A percentile compares a stretch with the other conserved stretches of the same genome.
Conservation (phyloP, 2,113 vertebrate species). For the Prunella fulvescens region DNA sequence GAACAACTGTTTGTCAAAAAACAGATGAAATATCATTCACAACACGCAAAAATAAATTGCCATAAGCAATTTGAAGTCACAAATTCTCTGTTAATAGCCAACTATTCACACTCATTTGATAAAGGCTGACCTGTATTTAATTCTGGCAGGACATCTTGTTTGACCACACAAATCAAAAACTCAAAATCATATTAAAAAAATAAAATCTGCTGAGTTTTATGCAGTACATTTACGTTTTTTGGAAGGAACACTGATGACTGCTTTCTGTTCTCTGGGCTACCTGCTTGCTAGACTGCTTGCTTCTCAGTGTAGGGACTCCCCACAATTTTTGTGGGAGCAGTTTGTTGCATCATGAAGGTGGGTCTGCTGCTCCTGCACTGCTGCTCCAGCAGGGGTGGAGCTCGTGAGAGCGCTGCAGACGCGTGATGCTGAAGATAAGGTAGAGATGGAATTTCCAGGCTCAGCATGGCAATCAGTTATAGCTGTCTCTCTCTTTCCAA, state of each 20-base stretch:
- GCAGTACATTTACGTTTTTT: neutral
- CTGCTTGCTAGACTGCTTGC: neutral
- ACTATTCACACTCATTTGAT: neutral
- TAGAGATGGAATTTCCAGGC: slow-evolving; percentile 46
- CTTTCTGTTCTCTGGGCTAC: neutral
- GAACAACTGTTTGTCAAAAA: neutral
- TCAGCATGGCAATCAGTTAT: slow-evolving; percentile 19
- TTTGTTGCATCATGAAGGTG: neutral
- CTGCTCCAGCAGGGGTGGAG: neutral
- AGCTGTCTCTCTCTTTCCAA: slow-evolving; percentile 20
- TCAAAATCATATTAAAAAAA: neutral
- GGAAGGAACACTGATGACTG: neutral
- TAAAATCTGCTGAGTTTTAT: neutral
- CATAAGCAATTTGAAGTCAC: neutral
- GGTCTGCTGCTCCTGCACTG: neutral
- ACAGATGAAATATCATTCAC: neutral
- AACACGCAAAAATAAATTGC: neutral
- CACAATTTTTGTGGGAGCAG: neutral
- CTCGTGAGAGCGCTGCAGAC: neutral
- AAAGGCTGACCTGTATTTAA: slow-evolving; percentile 25
- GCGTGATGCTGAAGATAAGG: slow-evolving; percentile 41
- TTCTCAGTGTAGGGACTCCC: neutral
- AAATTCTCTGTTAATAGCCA: slow-evolving; percentile 6
- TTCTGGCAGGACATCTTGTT: slow-evolving; percentile 66
- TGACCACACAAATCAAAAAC: neutral